These are phyloP conservation scores for Mus pahari DNA, from an alignment of 2,113 vertebrate genomes.

Conservation along the genomic window DNA sequence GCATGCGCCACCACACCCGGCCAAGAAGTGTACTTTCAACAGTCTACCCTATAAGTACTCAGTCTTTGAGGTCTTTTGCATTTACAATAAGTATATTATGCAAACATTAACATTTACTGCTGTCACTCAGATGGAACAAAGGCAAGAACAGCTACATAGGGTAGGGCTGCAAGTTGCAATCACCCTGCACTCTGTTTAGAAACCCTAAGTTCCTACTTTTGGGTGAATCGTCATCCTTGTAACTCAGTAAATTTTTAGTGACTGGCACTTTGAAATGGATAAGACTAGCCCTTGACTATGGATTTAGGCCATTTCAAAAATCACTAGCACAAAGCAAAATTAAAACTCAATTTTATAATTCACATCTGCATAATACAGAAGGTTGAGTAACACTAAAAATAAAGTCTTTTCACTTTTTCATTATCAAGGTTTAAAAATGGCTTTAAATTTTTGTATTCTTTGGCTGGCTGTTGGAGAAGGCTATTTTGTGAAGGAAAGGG, in stretches of 20 bases:
- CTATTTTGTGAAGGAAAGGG: neutral
- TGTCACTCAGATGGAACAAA: neutral
- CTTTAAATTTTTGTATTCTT: conserved; percentile 26
- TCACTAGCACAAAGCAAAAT: neutral
- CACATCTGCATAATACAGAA: neutral
- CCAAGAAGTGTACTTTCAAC: conserved; percentile 20
- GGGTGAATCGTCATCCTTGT: neutral
- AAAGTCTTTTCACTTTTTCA: neutral
- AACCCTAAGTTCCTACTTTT: neutral
- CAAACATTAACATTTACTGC: conserved; percentile 15
- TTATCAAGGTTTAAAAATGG: conserved; percentile 16
- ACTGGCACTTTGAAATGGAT: neutral
- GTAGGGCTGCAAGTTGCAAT: neutral
- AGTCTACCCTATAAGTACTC: neutral
- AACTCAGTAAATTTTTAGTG: neutral
- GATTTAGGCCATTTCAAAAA: neutral
- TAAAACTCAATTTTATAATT: neutral
- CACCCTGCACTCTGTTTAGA: neutral
- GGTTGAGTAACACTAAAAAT: conserved; percentile 12
- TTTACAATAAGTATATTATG: neutral
- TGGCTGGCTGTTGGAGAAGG: neutral
- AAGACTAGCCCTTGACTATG: neutral
- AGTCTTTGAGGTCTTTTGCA: neutral
- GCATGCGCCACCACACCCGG: no score
- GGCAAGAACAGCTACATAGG: neutral